A percentile compares a stretch with the other conserved stretches of the same genome.
Evolutionary conservation across 1,140 invertebrate genomes (phyloP).

Genomic region (Sinonovacula constricta): DNA sequence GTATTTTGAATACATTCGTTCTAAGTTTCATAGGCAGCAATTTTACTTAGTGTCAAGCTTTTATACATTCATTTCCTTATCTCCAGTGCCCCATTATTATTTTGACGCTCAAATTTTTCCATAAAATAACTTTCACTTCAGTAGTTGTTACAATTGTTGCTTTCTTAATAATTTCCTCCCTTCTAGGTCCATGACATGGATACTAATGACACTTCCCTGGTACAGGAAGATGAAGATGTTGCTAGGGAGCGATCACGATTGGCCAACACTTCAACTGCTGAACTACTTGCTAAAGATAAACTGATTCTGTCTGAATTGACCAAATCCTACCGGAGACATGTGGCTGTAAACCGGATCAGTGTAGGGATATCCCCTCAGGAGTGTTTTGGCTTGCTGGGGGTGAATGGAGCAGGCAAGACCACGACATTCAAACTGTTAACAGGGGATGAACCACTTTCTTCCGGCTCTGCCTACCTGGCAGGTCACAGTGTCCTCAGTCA

Average conservation of each 20-base stretch:
- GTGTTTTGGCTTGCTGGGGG: slow-evolving; percentile 93
- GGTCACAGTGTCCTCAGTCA: slow-evolving; percentile 63
- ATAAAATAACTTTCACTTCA: too few relatives aligned
- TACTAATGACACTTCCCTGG: slow-evolving; percentile 10
- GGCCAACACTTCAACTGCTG: slow-evolving; percentile 25
- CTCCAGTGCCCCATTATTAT: too few relatives aligned
- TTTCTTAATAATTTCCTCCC: too few relatives aligned
- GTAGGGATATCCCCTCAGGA: slow-evolving; percentile 81
- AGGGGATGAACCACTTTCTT: slow-evolving; percentile 80
- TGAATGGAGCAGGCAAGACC: slow-evolving; percentile 93
- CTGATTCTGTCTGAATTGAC: slow-evolving; percentile 73
- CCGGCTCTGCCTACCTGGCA: slow-evolving; percentile 73
- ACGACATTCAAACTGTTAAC: slow-evolving; percentile 90
- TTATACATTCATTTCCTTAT: too few relatives aligned
- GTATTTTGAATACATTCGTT: too few relatives aligned
- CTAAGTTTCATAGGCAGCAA: too few relatives aligned
- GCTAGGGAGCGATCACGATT: slow-evolving; percentile 57
- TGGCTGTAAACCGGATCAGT: slow-evolving; percentile 83
- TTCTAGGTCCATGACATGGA: too few relatives aligned
- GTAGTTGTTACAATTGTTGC: too few relatives aligned
- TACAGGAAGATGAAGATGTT: slow-evolving; percentile 70
- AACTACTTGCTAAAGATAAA: slow-evolving; percentile 46
- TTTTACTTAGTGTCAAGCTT: too few relatives aligned
- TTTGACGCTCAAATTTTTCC: too few relatives aligned
- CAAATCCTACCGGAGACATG: slow-evolving; percentile 81